Evolutionary conservation across 2,888 invertebrate genomes (phyloP), one percentile per base, ranked within the genome.

Genomic region (Odiellus spinosus): DNA sequence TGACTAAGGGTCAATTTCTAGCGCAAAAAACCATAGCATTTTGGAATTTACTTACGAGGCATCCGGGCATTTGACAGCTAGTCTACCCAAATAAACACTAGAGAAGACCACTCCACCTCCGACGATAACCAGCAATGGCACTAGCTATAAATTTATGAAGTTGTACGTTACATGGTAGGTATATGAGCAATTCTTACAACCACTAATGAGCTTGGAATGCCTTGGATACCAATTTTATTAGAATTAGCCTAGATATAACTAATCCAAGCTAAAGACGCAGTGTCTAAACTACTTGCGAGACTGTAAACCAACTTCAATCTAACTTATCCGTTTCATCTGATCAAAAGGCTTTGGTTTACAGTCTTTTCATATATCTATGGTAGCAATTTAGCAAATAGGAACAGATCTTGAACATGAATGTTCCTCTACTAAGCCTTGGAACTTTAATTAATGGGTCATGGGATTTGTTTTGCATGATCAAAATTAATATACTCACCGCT

Each of bases 51-150:
- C 56, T 52, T 50, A 62, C 62, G 58, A 53, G 32, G 87, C 86
- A 62, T 88, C 87, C n/a, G 87, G 87, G 60, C 76, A 80, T 56
- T 76, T 75, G 0, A 73, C 63, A 38, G 85, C 85, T 55, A 86
- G 70, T 44, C 88, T 75, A 12, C 73, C 52, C 3, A 77, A 68
- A 64, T 87, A 88, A 47, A 71, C 71, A 1, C 67, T 58, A 0
- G 85, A 78, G 14, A 77, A 78, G 1, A 67, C 57, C 48, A 75
- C 75, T 45, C 87, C 87, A 43, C 73, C 62, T 2, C 71, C 80
- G 52, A 81, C 74, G 61, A 81, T 82, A 20, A 76, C 73, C 60
- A 80, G 86, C 56, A 88, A 67, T 1, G 87, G 88, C 60, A 87
- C 78, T 60, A 87, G 69, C 85, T 86, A 17, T 3, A 32, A 32